Evolutionary conservation across 2,888 invertebrate species (phyloP), one percentile per base, ranked within the genome.

Genomic region (Agrotis ipsilon): DNA sequence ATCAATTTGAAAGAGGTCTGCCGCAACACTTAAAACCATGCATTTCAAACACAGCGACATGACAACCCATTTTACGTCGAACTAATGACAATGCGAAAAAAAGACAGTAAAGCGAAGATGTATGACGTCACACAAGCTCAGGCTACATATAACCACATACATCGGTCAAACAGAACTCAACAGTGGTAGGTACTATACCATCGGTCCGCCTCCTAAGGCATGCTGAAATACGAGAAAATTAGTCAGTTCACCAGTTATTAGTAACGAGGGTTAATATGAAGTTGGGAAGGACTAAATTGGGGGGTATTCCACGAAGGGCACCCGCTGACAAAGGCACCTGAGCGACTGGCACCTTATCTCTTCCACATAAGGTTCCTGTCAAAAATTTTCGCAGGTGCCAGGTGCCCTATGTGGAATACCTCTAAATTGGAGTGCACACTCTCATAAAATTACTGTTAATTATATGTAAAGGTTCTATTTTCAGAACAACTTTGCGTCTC

Each of bases 171-270:
- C 73, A 84, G 72, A 85, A 86, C 90, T 85, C 82, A 89, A 82
- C 76, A 93, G 72, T 91, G 91, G 93, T 95, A 93, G 91, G 93
- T 95, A 93, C 93, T 92, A 86, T 93, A 93, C 93, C 94, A 88
- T 93, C 80, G 90, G 85, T 89, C 88, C 94, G 80, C 86, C 90
- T 88, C 88, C 94, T 87, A 91, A 85, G 68, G 92, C 83, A 75
- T 86, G 92, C 95, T 95, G 95, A 65, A 93, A 94, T 74, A 86
- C 81, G 81, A 83, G 86, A 88, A 83, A 58, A 70, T 66, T 70
- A 57, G 63, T 82, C 58, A 83, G 59, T 81, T 82, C 71, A 75
- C 67, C 63, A 48, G 54, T 66, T 62, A 69, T 78, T 64, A 85
- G 67, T 79, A n/a, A 49, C 39, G 0, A 19, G n/a, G 54, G 57